These are phyloP conservation scores for Bombyx huttoni DNA, from an alignment of 2,888 invertebrate genomes.

Conservation along the genomic window DNA sequence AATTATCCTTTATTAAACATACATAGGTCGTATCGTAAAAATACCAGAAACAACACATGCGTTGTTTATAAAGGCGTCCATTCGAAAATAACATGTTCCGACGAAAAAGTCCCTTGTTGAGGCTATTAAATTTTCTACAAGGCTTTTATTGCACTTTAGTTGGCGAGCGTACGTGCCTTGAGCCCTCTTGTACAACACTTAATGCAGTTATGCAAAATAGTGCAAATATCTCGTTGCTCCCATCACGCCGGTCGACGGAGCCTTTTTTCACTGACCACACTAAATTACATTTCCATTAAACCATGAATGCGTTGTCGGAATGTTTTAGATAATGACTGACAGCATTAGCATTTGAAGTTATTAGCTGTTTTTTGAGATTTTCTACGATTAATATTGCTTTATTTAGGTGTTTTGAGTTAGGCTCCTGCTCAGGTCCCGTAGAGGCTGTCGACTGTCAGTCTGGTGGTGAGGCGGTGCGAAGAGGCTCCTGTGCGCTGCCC, in stretches of 20 bases:
- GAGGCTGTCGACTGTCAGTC: no score
- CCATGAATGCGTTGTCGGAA: slow-evolving; percentile 5
- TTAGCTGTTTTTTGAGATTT: no score
- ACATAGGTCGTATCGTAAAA: background rate
- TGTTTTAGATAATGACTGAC: slow-evolving; percentile 15
- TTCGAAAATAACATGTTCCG: slow-evolving; percentile 17
- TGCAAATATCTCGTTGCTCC: slow-evolving; percentile 37
- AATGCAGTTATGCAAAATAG: slow-evolving; percentile 52
- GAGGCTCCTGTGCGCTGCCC: no score
- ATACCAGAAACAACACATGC: slow-evolving; percentile 10
- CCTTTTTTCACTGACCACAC: slow-evolving; percentile 16
- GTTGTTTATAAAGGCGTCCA: slow-evolving; percentile 16
- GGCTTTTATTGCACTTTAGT: slow-evolving; percentile 34
- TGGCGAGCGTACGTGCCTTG: slow-evolving; percentile 36
- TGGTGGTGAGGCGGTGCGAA: no score
- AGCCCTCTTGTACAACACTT: slow-evolving; percentile 28
- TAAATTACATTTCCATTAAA: slow-evolving; percentile 23
- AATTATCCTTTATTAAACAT: background rate
- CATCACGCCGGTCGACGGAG: slow-evolving; percentile 21
- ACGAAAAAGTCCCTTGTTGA: slow-evolving; percentile 25
- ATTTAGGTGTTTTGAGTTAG: no score
- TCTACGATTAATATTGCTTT: no score
- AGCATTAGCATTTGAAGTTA: slow-evolving; percentile 4
- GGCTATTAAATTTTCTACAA: slow-evolving; percentile 26
- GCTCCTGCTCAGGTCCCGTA: no score